phyloP scores from a whole-genome alignment of 2,888 invertebrate species.

The Linhomoeus sp. region DNA sequence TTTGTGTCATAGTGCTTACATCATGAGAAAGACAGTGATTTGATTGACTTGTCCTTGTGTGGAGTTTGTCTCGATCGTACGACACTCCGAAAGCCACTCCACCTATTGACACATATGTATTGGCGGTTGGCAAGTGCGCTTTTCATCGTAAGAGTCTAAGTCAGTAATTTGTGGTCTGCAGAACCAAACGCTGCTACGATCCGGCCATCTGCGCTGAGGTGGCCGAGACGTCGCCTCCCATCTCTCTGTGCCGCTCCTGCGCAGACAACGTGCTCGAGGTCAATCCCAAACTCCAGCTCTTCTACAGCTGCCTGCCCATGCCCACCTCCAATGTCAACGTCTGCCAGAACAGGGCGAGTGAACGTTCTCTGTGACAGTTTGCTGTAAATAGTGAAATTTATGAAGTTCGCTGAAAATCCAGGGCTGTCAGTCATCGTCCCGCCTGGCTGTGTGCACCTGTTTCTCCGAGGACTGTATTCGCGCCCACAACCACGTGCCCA shows the following conservation, averaged over 20 bases:
- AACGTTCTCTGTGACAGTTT: not conserved
- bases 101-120: too few species aligned
- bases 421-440: conserved; percentile 77
- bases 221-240: conserved; percentile 56
- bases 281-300: conserved; percentile 18
- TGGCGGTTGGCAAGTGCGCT: too few species aligned
- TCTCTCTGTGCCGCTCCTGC: conserved; percentile 74
- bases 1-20: too few species aligned
- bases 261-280: conserved; percentile 38
- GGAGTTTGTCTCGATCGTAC: too few species aligned
- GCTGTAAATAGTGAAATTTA: too few species aligned
- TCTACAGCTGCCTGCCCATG: conserved; percentile 20
- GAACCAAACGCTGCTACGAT: conserved; percentile 62
- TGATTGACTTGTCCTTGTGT: too few species aligned
- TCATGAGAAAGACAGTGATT: not conserved
- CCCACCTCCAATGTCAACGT: conserved; percentile 17
- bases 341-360: conserved; percentile 17
- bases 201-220: conserved; percentile 54
- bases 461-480: conserved; percentile 90
- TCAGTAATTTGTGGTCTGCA: too few species aligned
- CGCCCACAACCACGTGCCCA: conserved; percentile 85
- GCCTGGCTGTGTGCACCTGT: conserved; percentile 79
- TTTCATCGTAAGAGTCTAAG: too few species aligned
- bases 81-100: too few species aligned
- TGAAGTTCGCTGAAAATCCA: too few species aligned